phyloP scores from a whole-genome alignment of 2,797 vertebrate genomes.

The Setipinna tenuifilis region DNA sequence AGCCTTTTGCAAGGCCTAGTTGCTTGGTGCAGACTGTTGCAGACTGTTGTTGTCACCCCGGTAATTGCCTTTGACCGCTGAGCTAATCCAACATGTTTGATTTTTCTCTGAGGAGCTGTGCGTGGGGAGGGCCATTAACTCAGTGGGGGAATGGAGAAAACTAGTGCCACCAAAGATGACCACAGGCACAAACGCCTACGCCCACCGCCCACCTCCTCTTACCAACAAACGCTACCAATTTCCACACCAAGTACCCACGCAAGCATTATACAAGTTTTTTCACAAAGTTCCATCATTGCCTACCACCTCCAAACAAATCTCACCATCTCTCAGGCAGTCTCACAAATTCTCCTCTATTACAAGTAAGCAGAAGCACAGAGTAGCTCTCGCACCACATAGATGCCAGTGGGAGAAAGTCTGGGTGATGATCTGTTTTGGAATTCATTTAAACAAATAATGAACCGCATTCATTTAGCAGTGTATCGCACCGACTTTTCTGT shows the following conservation, averaged over 20 bases:
- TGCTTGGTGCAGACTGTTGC: neutral
- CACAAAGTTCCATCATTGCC: neutral
- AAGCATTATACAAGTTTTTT: neutral
- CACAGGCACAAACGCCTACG: neutral
- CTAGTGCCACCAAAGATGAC: neutral
- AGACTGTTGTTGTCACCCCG: too few relatives aligned
- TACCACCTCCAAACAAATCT: neutral
- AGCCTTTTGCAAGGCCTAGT: neutral
- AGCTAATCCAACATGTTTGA: constrained; percentile 14
- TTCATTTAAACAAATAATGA: neutral
- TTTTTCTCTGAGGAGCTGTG: neutral
- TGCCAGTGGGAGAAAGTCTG: neutral
- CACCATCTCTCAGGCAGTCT: neutral
- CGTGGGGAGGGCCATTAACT: neutral
- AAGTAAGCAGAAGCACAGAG: neutral
- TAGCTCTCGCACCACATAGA: neutral
- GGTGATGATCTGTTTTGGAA: neutral
- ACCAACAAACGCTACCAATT: neutral
- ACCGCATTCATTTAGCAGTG: neutral
- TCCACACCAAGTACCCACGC: neutral
- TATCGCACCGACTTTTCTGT: neutral
- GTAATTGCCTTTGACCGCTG: constrained; percentile 1
- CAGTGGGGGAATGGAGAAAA: too few relatives aligned
- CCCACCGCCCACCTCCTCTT: too few relatives aligned
- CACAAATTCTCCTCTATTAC: neutral